Evolutionary conservation across 2,888 invertebrate species (phyloP), one percentile per base, ranked within the genome.

Genomic region (Drosophila longiperda): DNA sequence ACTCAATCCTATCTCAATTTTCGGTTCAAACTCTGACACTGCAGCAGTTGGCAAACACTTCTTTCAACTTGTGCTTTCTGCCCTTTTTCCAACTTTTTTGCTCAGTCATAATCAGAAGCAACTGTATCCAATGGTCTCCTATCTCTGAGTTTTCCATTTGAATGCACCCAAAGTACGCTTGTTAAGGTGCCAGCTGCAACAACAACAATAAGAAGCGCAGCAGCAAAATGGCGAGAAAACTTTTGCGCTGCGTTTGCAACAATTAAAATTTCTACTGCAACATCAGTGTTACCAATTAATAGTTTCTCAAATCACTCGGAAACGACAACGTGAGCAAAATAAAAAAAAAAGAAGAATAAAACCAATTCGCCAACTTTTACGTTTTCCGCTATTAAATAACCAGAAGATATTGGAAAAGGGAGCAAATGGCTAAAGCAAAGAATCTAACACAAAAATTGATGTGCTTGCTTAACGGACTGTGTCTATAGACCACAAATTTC

Each of bases 251-350:
- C 78, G 75, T 75, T 80, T 66, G 75, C 78, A 77, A 57, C 83
- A 87, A 85, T 84, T 76, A 75, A 68, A 80, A 84, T 75, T 73
- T 64, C 49, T 42, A 23, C 45, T 52, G 58, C 66, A 57, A 60
- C 78, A 81, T 60, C 69, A 75, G 70, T 70, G 80, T 63, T 78
- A 76, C 80, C 83, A 87, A 87, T 88, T 87, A 88, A 88, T 88
- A 85, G 74, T 85, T 83, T 76, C 73, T 64, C 58, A 60, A 84
- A 70, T 79, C 72, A 75, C 74, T 76, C 65, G 63, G 50, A 66
- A 73, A 50, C 64, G 64, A 65, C 57, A 71, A 71, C 66, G 66
- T 65, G 54, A 54, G 40, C 45, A 29, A 50, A 67, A 52, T 34
- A 52, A 57, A 67, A 38, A 50, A 26, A 40, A 55, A 26, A 64